phyloP scores from a whole-genome alignment of 2,113 vertebrate genomes.

The Pongo pygmaeus region DNA sequence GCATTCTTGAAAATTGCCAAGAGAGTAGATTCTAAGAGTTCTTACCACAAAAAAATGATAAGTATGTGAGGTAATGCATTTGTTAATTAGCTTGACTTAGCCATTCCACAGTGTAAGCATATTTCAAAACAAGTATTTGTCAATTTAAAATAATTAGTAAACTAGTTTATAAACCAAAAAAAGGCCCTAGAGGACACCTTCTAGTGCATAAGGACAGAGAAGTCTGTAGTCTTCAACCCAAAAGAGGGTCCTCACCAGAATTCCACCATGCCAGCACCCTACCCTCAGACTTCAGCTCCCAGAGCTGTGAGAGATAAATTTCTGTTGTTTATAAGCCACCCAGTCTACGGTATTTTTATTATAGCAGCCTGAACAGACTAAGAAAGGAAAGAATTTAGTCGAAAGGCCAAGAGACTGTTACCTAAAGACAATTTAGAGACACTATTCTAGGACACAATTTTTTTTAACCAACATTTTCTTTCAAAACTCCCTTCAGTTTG shows the following conservation, averaged over 20 bases:
- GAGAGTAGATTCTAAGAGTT: neutral
- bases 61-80: neutral
- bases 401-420: neutral
- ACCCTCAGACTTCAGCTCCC: no score
- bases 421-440: neutral
- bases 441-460: neutral
- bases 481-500: neutral
- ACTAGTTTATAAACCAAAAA: neutral
- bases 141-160: neutral
- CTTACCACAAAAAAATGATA: neutral
- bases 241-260: no score
- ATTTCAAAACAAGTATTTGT: neutral
- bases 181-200: neutral
- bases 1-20: neutral
- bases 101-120: neutral
- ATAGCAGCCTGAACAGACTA: neutral
- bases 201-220: neutral
- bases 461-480: conserved; percentile 6
- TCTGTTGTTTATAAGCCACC: neutral
- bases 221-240: neutral
- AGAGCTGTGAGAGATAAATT: neutral
- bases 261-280: neutral
- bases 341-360: neutral
- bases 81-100: neutral
- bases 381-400: neutral